These are phyloP conservation scores for Papilio protenor DNA, from an alignment of 2,888 invertebrate genomes.

Conservation along the genomic window DNA sequence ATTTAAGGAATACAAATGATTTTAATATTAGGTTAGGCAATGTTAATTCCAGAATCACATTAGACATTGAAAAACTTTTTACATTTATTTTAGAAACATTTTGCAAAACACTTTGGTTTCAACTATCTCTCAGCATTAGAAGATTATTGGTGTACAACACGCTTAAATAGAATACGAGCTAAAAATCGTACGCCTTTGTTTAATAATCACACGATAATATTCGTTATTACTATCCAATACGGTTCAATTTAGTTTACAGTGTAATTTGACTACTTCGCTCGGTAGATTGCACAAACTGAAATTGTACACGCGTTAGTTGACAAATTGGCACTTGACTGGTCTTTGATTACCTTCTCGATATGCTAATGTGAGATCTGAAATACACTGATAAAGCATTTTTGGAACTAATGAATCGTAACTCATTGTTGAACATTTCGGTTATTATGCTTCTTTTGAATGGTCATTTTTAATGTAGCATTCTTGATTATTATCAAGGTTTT, in stretches of 20 bases:
- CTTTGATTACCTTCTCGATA: constrained; percentile 53
- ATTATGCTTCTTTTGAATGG: constrained; percentile 6
- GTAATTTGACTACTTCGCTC: constrained; percentile 10
- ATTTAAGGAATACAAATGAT: not conserved
- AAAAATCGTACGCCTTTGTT: not conserved
- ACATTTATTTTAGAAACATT: not conserved
- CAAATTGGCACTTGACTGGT: constrained; percentile 58
- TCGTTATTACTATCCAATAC: not conserved
- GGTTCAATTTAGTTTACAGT: constrained; percentile 9
- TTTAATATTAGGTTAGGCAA: not conserved
- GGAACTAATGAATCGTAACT: constrained; percentile 43
- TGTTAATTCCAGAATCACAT: not conserved
- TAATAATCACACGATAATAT: constrained; percentile 4
- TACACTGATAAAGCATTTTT: constrained; percentile 45
- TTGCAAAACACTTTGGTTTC: not conserved
- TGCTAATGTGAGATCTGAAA: constrained; percentile 49
- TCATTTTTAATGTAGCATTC: constrained; percentile 1
- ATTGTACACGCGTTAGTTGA: constrained; percentile 57
- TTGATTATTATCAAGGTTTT: not conserved
- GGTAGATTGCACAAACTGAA: constrained; percentile 52
- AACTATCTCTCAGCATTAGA: not conserved
- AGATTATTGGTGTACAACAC: not conserved
- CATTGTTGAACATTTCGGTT: constrained; percentile 18
- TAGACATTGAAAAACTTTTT: no score
- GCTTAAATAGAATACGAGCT: not conserved